phyloP scores from a whole-genome alignment of 1,140 invertebrate genomes.

The Ips nitidus region DNA sequence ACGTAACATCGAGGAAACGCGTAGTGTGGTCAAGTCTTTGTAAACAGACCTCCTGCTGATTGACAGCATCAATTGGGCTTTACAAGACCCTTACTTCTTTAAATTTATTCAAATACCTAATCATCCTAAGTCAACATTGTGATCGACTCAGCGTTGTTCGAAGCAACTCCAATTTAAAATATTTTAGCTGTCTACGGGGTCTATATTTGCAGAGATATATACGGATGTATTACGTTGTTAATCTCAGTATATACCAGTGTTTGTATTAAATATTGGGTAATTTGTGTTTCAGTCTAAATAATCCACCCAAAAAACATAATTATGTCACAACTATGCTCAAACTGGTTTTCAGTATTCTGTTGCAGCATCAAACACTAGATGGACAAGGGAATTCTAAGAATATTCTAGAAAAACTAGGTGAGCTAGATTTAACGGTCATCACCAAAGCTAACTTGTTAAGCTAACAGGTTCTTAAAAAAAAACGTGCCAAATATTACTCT shows the following conservation, averaged over 20 bases:
- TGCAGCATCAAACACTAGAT: too few species aligned
- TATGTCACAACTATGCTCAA: too few species aligned
- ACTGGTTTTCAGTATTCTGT: too few species aligned
- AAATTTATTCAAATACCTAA: conserved; percentile 40
- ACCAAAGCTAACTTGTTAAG: too few species aligned
- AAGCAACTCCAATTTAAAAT: conserved; percentile 27
- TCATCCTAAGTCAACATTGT: conserved; percentile 39
- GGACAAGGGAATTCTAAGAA: too few species aligned
- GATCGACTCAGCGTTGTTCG: conserved; percentile 26
- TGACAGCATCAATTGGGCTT: conserved; percentile 37
- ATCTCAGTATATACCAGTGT: neutral
- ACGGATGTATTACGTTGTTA: neutral
- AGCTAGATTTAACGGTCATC: too few species aligned
- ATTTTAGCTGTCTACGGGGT: conserved; percentile 12
- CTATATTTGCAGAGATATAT: conserved; percentile 15
- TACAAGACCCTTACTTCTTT: conserved; percentile 24
- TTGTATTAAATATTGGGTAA: neutral
- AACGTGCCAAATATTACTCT: too few species aligned
- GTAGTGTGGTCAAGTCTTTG: conserved; percentile 38
- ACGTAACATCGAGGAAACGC: conserved; percentile 7
- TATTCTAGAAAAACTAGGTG: too few species aligned
- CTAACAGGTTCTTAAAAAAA: too few species aligned
- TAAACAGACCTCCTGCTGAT: conserved; percentile 39
- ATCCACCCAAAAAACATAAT: too few species aligned
- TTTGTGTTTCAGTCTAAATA: too few species aligned